A percentile compares a stretch with the other conserved stretches of the same genome.
Conservation (phyloP, 2,888 invertebrate species). For the Cataglyphis albicans region DNA sequence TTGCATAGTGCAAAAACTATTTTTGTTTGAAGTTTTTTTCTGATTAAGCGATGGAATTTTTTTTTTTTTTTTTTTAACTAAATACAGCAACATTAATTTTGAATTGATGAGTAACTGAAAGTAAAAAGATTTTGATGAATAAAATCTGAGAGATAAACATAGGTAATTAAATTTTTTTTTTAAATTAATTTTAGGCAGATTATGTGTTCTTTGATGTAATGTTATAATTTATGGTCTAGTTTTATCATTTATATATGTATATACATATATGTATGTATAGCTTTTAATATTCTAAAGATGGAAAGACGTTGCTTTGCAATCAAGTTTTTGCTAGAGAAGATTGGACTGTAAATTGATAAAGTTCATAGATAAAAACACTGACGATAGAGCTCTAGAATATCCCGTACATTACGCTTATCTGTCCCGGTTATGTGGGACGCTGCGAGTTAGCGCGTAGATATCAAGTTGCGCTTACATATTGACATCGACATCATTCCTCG, state of each 20-base stretch:
- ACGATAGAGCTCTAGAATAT: conserved; percentile 1
- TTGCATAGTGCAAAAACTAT: not conserved
- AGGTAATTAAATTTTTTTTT: not conserved
- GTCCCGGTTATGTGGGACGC: not conserved
- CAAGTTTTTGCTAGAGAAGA: not conserved
- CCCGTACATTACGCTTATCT: not conserved
- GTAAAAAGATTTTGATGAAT: not conserved
- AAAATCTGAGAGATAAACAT: not conserved
- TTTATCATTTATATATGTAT: not conserved
- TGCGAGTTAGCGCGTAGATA: not conserved
- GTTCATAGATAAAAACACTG: not conserved
- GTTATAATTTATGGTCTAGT: not conserved
- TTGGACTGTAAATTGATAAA: not conserved
- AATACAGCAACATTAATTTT: not conserved
- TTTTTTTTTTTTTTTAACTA: not conserved
- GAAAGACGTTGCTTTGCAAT: not conserved
- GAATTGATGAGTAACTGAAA: not conserved
- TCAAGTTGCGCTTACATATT: conserved; percentile 16
- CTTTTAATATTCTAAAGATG: not conserved
- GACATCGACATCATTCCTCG: conserved; percentile 1
- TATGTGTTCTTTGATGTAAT: not conserved
- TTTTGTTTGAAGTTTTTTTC: not conserved
- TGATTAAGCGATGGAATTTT: not conserved
- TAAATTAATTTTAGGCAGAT: not conserved
- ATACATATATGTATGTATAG: not conserved